These are phyloP conservation scores for Eristalis tenax DNA, from an alignment of 2,888 invertebrate species.

Conservation along the genomic window DNA sequence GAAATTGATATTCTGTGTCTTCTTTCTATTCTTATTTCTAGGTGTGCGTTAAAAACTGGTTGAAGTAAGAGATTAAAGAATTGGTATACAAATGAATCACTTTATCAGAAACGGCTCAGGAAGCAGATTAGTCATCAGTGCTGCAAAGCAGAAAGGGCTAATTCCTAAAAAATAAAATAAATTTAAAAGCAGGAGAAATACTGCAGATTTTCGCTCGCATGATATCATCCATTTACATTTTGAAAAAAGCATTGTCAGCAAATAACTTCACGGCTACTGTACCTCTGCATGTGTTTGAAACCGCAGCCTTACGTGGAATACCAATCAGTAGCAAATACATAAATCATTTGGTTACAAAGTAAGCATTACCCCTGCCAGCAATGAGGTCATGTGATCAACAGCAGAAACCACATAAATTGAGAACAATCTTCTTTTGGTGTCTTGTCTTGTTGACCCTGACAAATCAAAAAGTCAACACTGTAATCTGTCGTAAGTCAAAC, in stretches of 20 bases:
- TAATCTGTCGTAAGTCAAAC: slow-evolving; percentile 24
- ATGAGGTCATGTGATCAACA: not conserved
- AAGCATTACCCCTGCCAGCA: not conserved
- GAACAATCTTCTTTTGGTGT: not conserved
- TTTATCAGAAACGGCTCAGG: too few relatives aligned
- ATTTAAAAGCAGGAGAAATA: too few relatives aligned
- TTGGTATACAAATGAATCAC: too few relatives aligned
- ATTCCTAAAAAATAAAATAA: too few relatives aligned
- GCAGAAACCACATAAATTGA: not conserved
- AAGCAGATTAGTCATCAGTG: too few relatives aligned
- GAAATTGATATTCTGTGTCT: too few relatives aligned
- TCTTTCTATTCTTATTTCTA: too few relatives aligned
- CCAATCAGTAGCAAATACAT: not conserved
- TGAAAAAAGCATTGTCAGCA: not conserved
- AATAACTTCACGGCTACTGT: not conserved
- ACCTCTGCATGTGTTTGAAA: not conserved
- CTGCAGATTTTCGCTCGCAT: too few relatives aligned
- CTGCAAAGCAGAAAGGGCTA: too few relatives aligned
- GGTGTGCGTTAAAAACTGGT: too few relatives aligned
- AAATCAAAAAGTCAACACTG: slow-evolving; percentile 28
- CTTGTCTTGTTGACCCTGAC: slow-evolving; percentile 28
- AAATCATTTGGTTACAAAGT: not conserved
- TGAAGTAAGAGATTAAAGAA: too few relatives aligned
- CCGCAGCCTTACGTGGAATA: not conserved
- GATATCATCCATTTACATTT: not conserved